Conservation (phyloP, 2,113 vertebrate genomes). For the Sitta europaea region DNA sequence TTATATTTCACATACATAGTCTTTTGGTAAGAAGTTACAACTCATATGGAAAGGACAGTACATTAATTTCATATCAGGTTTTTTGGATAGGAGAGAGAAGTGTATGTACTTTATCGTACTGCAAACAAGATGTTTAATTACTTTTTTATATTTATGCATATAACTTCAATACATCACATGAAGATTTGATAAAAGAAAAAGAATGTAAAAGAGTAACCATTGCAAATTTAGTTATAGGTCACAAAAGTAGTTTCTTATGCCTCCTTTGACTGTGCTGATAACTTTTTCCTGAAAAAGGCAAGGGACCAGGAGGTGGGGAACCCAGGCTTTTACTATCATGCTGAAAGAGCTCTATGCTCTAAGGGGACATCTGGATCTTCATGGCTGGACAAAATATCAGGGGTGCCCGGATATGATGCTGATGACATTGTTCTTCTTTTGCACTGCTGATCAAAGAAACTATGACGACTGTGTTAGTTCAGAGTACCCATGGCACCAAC, state of each 20-base stretch:
- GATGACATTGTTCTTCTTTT: neutral
- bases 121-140: neutral
- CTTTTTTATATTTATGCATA: neutral
- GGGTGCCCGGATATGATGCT: neutral
- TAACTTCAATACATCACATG: neutral
- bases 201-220: fast-evolving
- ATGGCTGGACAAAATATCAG: fast-evolving
- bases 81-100: neutral
- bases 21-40: neutral
- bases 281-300: neutral
- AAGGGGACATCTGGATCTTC: neutral
- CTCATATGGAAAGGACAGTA: neutral
- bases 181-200: neutral
- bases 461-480: neutral
- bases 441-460: neutral
- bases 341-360: neutral
- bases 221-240: neutral
- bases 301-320: neutral
- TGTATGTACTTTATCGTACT: neutral
- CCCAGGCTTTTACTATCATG: neutral
- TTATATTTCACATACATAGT: neutral
- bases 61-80: neutral
- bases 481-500: neutral
- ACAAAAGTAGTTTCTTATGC: neutral
- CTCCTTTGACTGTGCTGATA: neutral